A percentile compares a stretch with the other conserved stretches of the same genome.
Conservation (phyloP, 2,113 vertebrate genomes). For the Sinosuthora webbiana region DNA sequence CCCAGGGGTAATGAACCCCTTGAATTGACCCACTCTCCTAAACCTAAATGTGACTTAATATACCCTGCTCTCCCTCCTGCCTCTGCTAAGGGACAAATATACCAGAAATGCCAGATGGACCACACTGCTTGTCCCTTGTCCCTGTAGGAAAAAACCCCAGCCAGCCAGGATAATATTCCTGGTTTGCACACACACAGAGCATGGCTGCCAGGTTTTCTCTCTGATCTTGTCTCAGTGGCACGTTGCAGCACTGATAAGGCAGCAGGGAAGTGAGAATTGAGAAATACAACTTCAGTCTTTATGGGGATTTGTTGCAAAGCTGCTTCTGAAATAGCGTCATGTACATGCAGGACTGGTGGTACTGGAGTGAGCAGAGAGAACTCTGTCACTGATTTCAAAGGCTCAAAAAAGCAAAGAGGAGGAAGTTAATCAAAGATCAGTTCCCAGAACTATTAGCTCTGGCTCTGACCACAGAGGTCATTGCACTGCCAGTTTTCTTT, state of each 20-base stretch:
- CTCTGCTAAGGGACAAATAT: not conserved
- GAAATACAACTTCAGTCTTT: not conserved
- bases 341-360: not conserved
- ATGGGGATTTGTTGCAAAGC: not conserved
- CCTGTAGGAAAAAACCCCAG: not conserved
- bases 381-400: constrained; percentile 5
- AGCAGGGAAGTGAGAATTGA: not conserved
- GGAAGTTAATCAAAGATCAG: constrained; percentile 20
- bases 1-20: not conserved
- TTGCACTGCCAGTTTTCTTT: not conserved
- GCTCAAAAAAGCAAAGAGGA: not conserved
- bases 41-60: not conserved
- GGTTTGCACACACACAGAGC: not conserved
- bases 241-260: not conserved
- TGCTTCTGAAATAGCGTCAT: not conserved
- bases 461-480: constrained; percentile 20
- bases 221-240: not conserved
- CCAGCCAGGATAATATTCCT: not conserved
- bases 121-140: not conserved
- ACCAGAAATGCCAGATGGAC: not conserved
- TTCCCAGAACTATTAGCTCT: constrained; percentile 5
- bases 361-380: not conserved
- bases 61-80: not conserved
- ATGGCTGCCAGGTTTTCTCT: not conserved
- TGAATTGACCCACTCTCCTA: not conserved